These are phyloP conservation scores for Drosophila subquinaria DNA, from an alignment of 2,888 invertebrate genomes.

Conservation along the genomic window DNA sequence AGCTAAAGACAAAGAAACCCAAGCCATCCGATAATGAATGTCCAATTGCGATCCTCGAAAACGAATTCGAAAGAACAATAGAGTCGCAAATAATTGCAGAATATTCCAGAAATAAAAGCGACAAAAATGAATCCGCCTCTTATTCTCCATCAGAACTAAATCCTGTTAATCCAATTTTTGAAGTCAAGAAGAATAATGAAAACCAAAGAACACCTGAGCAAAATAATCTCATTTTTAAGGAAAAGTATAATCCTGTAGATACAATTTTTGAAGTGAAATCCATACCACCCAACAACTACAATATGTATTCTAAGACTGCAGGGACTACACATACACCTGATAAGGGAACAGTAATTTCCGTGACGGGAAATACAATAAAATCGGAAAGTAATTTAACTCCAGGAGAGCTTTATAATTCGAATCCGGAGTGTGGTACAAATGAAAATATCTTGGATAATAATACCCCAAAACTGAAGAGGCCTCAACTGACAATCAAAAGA, in stretches of 20 bases:
- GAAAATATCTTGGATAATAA: not conserved
- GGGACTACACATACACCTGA: not conserved
- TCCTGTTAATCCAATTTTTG: not conserved
- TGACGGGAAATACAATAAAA: not conserved
- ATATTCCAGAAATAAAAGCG: not conserved
- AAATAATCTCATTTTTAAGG: not conserved
- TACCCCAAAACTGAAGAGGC: not conserved
- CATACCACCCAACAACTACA: not conserved
- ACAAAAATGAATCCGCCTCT: not conserved
- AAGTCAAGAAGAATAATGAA: not conserved
- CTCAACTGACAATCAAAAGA: not conserved
- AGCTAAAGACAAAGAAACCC: not conserved
- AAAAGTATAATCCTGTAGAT: conserved; percentile 1
- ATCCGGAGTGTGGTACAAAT: conserved; percentile 6
- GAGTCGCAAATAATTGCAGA: not conserved
- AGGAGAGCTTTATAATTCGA: conserved; percentile 14
- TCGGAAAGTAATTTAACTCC: conserved; percentile 8
- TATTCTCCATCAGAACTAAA: not conserved
- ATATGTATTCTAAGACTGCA: not conserved
- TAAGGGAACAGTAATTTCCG: not conserved
- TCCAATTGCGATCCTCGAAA: not conserved
- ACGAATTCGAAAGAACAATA: not conserved
- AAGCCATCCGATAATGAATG: not conserved
- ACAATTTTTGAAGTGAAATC: conserved; percentile 10
- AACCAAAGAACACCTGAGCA: not conserved